Evolutionary conservation across 2,113 vertebrate genomes (phyloP).

Genomic region (Todiramphus saurophagus): DNA sequence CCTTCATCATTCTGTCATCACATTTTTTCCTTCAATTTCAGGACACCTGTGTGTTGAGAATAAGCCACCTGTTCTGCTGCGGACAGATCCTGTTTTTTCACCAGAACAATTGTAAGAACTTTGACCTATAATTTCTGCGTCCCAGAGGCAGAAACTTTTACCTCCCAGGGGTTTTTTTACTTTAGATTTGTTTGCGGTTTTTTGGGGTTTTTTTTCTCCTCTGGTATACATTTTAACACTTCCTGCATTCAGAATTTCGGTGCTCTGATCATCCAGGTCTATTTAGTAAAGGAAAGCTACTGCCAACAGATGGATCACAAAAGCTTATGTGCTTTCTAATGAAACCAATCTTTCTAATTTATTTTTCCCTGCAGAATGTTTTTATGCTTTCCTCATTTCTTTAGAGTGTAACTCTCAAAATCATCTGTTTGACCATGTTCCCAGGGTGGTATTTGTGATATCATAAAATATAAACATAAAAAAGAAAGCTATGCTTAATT

Average conservation of each 20-base stretch:
- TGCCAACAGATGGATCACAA: conserved; percentile 67
- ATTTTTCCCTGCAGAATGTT: conserved; percentile 49
- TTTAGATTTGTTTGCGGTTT: too few relatives aligned
- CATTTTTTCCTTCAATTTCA: not conserved
- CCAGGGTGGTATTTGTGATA: conserved; percentile 42
- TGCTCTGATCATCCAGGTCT: conserved; percentile 38
- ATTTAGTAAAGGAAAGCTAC: conserved; percentile 21
- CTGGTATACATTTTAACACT: conserved; percentile 14
- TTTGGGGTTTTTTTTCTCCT: not conserved
- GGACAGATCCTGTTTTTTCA: not conserved
- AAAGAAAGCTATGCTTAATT: conserved; percentile 21
- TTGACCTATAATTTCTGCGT: not conserved
- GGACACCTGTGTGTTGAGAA: not conserved
- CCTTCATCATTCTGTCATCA: not conserved
- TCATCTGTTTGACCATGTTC: conserved; percentile 61
- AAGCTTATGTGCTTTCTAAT: conserved; percentile 59
- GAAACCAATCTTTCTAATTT: conserved; percentile 69
- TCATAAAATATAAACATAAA: conserved; percentile 58
- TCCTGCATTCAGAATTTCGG: conserved; percentile 28
- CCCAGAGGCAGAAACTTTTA: not conserved
- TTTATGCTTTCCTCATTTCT: conserved; percentile 51
- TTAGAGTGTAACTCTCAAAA: conserved; percentile 47
- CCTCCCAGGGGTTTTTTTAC: not conserved
- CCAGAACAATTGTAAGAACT: not conserved
- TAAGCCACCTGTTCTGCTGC: not conserved